A percentile compares a stretch with the other conserved stretches of the same genome.
Evolutionary conservation across 2,888 invertebrate genomes (phyloP).

Genomic region (Tetrapedia diversipes): DNA sequence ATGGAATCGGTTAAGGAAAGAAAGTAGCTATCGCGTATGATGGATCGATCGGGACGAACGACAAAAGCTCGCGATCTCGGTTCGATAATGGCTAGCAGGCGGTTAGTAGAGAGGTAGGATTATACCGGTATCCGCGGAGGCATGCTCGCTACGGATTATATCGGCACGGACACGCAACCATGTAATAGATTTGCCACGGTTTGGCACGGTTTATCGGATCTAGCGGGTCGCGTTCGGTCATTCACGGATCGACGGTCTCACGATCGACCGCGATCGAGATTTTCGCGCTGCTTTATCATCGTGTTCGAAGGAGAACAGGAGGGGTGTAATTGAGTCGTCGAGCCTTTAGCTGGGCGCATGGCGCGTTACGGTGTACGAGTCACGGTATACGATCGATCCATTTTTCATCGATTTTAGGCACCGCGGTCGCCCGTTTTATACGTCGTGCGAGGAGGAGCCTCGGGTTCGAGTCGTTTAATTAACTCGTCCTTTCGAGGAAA

Average conservation of each 20-base stretch:
- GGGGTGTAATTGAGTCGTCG: slow-evolving; percentile 36
- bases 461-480: slow-evolving; percentile 40
- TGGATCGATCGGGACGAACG: neutral
- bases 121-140: neutral
- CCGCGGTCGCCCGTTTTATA: slow-evolving; percentile 35
- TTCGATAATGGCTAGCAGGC: neutral
- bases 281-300: neutral
- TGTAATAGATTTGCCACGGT: slow-evolving; percentile 65
- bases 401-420: slow-evolving; percentile 50
- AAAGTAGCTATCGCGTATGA: no score
- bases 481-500: slow-evolving; percentile 47
- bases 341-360: neutral
- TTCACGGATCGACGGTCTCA: slow-evolving; percentile 52
- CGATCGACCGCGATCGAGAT: slow-evolving; percentile 14
- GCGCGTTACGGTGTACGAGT: neutral
- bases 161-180: slow-evolving; percentile 50
- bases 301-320: neutral
- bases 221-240: slow-evolving; percentile 35
- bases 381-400: slow-evolving; percentile 20
- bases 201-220: slow-evolving; percentile 42
- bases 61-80: neutral
- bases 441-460: neutral
- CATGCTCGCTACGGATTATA: slow-evolving; percentile 5
- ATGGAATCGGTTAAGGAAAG: neutral
- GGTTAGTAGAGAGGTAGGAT: slow-evolving; percentile 6